These are phyloP conservation scores for Homarus gammarus DNA, from an alignment of 2,888 invertebrate species.

Conservation along the genomic window DNA sequence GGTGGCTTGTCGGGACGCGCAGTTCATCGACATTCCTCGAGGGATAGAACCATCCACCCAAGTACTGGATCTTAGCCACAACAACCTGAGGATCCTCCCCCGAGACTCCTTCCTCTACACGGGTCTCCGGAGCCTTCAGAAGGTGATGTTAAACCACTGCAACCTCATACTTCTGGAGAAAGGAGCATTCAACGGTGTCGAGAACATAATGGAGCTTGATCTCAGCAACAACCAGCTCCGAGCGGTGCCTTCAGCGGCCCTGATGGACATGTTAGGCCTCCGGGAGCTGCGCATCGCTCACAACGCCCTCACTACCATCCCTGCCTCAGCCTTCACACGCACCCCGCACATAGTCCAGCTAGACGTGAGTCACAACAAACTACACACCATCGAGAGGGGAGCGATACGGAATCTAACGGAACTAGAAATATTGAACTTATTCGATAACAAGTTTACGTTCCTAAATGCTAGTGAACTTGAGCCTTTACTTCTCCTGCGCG, in stretches of 20 bases:
- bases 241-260: constrained; percentile 88
- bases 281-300: constrained; percentile 90
- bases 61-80: constrained; percentile 92
- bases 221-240: constrained; percentile 90
- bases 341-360: constrained; percentile 85
- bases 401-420: constrained; percentile 88
- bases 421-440: constrained; percentile 88
- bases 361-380: constrained; percentile 87
- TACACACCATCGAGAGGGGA: constrained; percentile 85
- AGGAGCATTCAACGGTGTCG: constrained; percentile 90
- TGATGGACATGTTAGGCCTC: constrained; percentile 87
- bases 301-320: constrained; percentile 85
- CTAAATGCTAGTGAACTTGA: constrained; percentile 86
- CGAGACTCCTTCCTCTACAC: constrained; percentile 90
- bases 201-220: constrained; percentile 93
- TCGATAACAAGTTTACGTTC: constrained; percentile 86
- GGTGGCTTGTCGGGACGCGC: constrained; percentile 91
- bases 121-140: constrained; percentile 91
- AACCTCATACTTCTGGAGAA: constrained; percentile 91
- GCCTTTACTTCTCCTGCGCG: constrained; percentile 85
- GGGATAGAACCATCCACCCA: constrained; percentile 93
- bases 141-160: constrained; percentile 90
- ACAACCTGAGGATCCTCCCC: constrained; percentile 90
- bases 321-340: constrained; percentile 79
- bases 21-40: constrained; percentile 90